Evolutionary conservation across 2,888 invertebrate genomes (phyloP), one percentile per base, ranked within the genome.

Genomic region (Agrotis puta): DNA sequence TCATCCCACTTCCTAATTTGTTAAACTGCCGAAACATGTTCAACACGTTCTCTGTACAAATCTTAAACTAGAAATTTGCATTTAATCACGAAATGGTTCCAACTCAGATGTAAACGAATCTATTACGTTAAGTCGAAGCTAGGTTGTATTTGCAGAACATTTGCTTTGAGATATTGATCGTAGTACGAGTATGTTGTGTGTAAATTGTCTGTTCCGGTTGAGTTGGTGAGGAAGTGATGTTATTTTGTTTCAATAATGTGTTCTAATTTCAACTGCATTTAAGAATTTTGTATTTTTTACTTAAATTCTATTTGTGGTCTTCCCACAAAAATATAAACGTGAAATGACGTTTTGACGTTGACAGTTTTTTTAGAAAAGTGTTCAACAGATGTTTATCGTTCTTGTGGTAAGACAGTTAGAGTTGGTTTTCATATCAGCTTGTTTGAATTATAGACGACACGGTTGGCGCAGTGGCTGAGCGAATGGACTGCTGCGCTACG

Each of bases 41-140:
- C 71, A 54, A 81, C 70, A 70, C 69, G 66, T 74, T 69, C 58
- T 64, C 62, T 72, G 68, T 77, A 59, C 64, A 66, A 71, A 73
- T 65, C 70, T 65, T 74, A 70, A 77, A 80, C 82, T 73, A 73
- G 58, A 67, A 79, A 85, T 85, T 85, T 85, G 69, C 84, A 85
- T 85, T 84, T 84, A 85, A 84, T 85, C 76, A 85, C 73, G 50
- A 70, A 84, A 84, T 78, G 73, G 77, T 78, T 61, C 76, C 62
- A 73, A 77, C 77, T 75, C 39, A 69, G 62, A 64, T 82, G 84
- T 85, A 80, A 85, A 82, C 70, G 85, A 84, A 82, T 84, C 76
- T 71, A 84, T 85, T 78, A 79, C 67, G 65, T 48, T 71, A 67
- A 78, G 70, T 79, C 72, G 69, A 69, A 73, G 27, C 67, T 74